These are phyloP conservation scores for Calephelis nemesis DNA, from an alignment of 1,140 invertebrate species.

Conservation along the genomic window DNA sequence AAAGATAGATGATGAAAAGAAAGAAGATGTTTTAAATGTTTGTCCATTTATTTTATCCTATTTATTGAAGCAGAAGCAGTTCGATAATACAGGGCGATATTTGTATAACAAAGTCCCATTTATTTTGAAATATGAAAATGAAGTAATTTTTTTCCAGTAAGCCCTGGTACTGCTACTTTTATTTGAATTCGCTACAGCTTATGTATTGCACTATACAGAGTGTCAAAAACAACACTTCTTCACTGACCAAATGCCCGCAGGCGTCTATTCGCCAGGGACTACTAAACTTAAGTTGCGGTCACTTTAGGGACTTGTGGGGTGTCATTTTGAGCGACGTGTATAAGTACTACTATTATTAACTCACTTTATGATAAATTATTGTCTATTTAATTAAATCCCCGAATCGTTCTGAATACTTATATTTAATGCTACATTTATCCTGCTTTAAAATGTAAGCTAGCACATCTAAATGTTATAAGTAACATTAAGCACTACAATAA, in stretches of 20 bases:
- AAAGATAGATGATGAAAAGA: too few species aligned
- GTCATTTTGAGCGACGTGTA: slow-evolving; percentile 51
- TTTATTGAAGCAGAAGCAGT: too few species aligned
- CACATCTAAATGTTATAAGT: too few species aligned
- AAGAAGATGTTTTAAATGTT: too few species aligned
- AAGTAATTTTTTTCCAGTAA: neutral
- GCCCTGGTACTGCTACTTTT: neutral
- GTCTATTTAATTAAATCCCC: slow-evolving; percentile 14
- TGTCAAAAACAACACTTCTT: slow-evolving; percentile 54
- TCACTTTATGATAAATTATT: slow-evolving; percentile 25
- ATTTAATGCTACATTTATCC: too few species aligned
- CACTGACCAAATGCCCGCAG: slow-evolving; percentile 37
- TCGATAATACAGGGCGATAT: too few species aligned
- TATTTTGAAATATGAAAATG: too few species aligned
- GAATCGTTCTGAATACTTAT: neutral
- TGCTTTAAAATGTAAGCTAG: too few species aligned
- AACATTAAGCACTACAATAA: too few species aligned
- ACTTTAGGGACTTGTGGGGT: slow-evolving; percentile 41
- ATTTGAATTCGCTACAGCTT: slow-evolving; percentile 23
- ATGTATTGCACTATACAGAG: slow-evolving; percentile 33
- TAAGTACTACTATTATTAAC: slow-evolving; percentile 34
- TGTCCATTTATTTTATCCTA: too few species aligned
- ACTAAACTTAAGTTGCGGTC: slow-evolving; percentile 39
- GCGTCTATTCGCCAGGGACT: slow-evolving; percentile 36
- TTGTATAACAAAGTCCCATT: too few species aligned